Conservation (phyloP, 1,140 invertebrate genomes). For the Drosophila melanica region DNA sequence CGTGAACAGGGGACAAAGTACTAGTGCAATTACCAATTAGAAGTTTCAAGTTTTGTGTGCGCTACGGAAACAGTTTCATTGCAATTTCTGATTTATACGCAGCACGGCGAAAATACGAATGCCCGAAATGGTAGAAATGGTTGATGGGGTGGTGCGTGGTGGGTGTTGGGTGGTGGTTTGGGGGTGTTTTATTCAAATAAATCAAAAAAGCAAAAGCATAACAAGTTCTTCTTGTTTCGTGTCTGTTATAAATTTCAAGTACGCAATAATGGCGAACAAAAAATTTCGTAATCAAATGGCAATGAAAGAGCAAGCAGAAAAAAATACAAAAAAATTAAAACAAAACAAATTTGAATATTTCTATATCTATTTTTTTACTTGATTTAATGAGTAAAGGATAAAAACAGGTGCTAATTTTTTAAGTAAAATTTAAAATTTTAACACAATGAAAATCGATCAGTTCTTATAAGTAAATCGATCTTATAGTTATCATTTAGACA, state of each 20-base stretch:
- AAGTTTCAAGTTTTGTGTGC: slow-evolving; percentile 52
- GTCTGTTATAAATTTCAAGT: slow-evolving; percentile 24
- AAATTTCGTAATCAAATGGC: neutral
- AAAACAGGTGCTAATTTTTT: too few species aligned
- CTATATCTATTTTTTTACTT: too few species aligned
- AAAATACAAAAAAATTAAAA: neutral
- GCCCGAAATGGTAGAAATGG: slow-evolving; percentile 1
- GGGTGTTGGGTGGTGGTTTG: neutral
- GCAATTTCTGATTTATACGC: slow-evolving; percentile 66
- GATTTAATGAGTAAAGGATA: too few species aligned
- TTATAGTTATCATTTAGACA: too few species aligned
- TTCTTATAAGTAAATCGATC: too few species aligned
- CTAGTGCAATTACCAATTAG: slow-evolving; percentile 72
- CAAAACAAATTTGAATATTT: neutral
- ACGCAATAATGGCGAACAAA: slow-evolving; percentile 22
- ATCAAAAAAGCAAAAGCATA: slow-evolving; percentile 38
- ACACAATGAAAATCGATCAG: too few species aligned
- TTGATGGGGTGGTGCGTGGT: neutral
- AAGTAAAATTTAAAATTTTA: too few species aligned
- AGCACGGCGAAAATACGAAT: slow-evolving; percentile 9
- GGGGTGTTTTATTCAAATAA: slow-evolving; percentile 19
- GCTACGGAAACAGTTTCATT: slow-evolving; percentile 64
- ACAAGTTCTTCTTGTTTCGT: slow-evolving; percentile 35
- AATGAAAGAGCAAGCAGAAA: neutral
- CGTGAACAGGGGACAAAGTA: slow-evolving; percentile 7